Percentiles rank a stretch among this genome's conserved stretches.
Evolutionary conservation across 2,113 vertebrate species (phyloP).

Genomic region (Notothenia coriiceps): DNA sequence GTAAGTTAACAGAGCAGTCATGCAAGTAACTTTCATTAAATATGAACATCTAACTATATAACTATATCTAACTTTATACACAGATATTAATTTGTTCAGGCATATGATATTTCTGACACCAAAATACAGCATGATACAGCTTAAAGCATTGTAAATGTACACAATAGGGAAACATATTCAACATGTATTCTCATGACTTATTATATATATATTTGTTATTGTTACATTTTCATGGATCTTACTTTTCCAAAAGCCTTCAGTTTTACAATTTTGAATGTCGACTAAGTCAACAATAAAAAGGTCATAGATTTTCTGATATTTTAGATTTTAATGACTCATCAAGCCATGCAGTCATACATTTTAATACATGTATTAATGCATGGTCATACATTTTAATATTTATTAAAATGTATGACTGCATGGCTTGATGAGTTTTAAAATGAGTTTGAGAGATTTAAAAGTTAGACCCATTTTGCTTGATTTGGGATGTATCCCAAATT

Average conservation of each 20-base stretch:
- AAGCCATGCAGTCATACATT: background rate
- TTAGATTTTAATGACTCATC: background rate
- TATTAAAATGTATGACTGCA: no score
- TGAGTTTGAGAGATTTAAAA: no score
- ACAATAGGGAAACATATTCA: no score
- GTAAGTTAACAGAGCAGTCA: background rate
- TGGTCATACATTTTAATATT: background rate
- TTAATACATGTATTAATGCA: background rate
- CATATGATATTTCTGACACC: background rate
- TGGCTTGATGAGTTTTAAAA: no score
- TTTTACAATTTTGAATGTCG: background rate
- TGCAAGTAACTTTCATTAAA: background rate
- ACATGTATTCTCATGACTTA: no score
- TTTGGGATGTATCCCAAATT: no score
- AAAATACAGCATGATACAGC: background rate
- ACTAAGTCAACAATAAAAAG: background rate
- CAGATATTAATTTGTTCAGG: background rate
- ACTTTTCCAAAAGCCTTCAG: background rate
- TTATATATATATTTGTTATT: background rate
- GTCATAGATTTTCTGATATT: background rate
- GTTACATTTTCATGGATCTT: background rate
- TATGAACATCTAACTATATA: background rate
- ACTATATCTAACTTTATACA: no score
- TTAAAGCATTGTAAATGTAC: no score
- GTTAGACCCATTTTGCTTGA: no score